Conservation (phyloP, 2,113 vertebrate species). For the Pteronura brasiliensis region DNA sequence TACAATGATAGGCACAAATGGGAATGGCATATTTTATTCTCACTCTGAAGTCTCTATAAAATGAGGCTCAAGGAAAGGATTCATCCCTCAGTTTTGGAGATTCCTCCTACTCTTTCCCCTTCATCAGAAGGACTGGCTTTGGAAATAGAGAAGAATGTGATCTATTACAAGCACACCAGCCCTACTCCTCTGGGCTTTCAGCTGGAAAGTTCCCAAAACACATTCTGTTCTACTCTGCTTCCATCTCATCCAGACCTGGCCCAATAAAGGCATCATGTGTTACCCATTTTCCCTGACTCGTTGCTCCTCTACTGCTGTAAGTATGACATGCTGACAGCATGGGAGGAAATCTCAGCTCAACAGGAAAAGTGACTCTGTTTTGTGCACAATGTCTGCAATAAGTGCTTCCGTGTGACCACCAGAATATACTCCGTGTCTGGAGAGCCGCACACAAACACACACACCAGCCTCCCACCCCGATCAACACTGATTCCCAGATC, state of each 20-base stretch:
- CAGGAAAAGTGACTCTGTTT: neutral
- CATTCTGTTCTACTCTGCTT: neutral
- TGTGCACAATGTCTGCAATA: neutral
- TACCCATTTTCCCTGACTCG: neutral
- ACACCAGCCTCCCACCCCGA: neutral
- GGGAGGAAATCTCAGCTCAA: neutral
- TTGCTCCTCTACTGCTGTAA: neutral
- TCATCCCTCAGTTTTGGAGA: neutral
- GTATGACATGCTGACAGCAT: neutral
- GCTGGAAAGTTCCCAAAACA: constrained; percentile 28
- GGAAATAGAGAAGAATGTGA: neutral
- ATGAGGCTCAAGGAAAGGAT: neutral
- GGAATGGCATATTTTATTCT: neutral
- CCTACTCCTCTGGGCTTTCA: neutral
- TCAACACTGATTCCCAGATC: neutral
- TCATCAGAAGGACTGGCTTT: neutral
- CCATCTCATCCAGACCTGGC: neutral
- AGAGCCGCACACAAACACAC: neutral
- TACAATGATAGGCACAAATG: neutral
- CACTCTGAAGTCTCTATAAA: neutral
- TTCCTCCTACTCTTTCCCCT: neutral
- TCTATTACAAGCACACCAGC: neutral
- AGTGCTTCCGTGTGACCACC: neutral
- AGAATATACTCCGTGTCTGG: neutral
- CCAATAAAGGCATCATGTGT: neutral